Conservation (phyloP, 2,797 vertebrate species). For the Enteromius argenteus region DNA sequence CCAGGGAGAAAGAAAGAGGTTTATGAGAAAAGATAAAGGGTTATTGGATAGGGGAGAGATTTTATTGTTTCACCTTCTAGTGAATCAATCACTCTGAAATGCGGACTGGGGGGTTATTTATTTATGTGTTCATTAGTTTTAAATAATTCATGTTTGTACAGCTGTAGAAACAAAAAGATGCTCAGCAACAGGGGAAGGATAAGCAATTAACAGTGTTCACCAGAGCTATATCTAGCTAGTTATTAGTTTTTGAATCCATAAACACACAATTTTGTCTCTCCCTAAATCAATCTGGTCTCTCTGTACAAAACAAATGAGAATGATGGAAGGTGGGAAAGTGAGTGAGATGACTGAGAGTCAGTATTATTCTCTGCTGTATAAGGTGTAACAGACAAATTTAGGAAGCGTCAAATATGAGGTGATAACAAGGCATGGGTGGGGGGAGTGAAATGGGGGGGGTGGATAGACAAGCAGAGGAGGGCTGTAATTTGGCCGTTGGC, state of each 20-base stretch:
- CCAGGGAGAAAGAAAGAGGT: constrained; percentile 31
- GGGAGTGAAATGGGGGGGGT: not conserved
- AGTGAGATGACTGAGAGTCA: not conserved
- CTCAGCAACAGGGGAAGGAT: constrained; percentile 71
- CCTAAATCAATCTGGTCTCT: constrained; percentile 1
- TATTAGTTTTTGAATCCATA: constrained; percentile 75
- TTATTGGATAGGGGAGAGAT: constrained; percentile 46
- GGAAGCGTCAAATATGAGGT: constrained; percentile 55
- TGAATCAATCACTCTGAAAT: constrained; percentile 76
- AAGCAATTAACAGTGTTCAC: constrained; percentile 78
- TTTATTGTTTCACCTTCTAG: constrained; percentile 68
- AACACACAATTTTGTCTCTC: constrained; percentile 53
- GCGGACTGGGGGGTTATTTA: constrained; percentile 74
- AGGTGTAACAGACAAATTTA: constrained; percentile 54
- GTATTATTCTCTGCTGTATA: constrained; percentile 20
- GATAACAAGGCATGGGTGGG: constrained; percentile 43
- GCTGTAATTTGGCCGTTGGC: constrained; percentile 48
- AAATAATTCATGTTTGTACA: constrained; percentile 76
- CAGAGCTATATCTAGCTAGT: constrained; percentile 75
- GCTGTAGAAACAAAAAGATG: constrained; percentile 61
- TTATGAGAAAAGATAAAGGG: constrained; percentile 58
- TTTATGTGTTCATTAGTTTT: constrained; percentile 79
- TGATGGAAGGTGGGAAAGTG: not conserved
- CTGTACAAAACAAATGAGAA: constrained; percentile 13
- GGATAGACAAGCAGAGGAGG: constrained; percentile 32